Conservation (phyloP, 2,113 vertebrate genomes). For the Laterallus jamaicensis region DNA sequence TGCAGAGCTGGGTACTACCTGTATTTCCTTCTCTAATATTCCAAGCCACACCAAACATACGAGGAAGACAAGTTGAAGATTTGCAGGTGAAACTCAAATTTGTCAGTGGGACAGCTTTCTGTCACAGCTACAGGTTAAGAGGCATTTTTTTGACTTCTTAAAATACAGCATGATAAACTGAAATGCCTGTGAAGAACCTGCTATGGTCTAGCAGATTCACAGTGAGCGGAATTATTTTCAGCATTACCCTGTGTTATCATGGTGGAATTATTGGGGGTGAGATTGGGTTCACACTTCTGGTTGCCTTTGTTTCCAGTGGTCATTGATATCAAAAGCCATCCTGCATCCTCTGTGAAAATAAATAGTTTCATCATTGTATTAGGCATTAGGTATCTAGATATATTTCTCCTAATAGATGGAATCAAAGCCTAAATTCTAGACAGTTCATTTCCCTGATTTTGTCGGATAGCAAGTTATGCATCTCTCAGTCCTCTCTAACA, state of each 20-base stretch:
- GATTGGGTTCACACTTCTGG: conserved; percentile 21
- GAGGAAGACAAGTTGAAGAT: neutral
- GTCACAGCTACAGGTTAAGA: neutral
- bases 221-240: conserved; percentile 53
- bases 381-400: neutral
- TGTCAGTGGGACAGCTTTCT: neutral
- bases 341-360: conserved; percentile 35
- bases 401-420: neutral
- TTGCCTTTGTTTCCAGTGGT: conserved; percentile 23
- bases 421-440: neutral
- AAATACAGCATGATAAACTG: neutral
- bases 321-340: conserved; percentile 25
- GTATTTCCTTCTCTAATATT: neutral
- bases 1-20: neutral
- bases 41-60: neutral
- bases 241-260: conserved; percentile 37
- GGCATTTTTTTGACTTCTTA: neutral
- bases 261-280: conserved; percentile 33
- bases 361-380: neutral
- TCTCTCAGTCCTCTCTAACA: neutral
- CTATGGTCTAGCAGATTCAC: neutral
- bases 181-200: neutral
- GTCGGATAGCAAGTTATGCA: neutral
- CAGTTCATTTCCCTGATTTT: neutral
- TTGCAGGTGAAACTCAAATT: neutral